A percentile compares a stretch with the other conserved stretches of the same genome.
Conservation (phyloP, 2,797 vertebrate genomes). For the Percopsis omiscomaycus region DNA sequence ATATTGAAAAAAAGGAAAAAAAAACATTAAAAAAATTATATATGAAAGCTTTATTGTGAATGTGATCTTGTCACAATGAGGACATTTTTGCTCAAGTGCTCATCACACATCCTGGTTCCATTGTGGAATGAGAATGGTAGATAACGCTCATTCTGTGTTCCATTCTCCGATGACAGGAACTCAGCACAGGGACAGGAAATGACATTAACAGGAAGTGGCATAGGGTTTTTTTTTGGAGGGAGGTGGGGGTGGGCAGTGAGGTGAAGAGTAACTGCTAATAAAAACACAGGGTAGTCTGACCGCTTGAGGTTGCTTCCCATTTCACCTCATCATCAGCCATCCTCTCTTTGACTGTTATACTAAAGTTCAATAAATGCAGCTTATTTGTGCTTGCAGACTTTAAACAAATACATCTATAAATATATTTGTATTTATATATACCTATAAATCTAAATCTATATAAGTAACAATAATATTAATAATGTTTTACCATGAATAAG, state of each 20-base stretch:
- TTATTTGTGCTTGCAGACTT: constrained; percentile 88
- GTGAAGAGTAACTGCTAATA: constrained; percentile 51
- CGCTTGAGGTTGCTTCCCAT: constrained; percentile 77
- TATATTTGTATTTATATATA: constrained; percentile 81
- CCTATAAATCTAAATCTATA: constrained; percentile 82
- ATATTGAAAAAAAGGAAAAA: constrained; percentile 62
- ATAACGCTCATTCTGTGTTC: constrained; percentile 56
- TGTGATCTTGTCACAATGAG: constrained; percentile 93
- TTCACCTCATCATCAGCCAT: constrained; percentile 83
- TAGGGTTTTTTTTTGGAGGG: not conserved
- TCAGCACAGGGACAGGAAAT: constrained; percentile 70
- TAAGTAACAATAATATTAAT: constrained; percentile 84
- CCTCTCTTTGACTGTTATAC: constrained; percentile 86
- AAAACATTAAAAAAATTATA: constrained; percentile 41
- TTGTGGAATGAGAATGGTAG: constrained; percentile 64
- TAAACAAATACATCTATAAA: constrained; percentile 81
- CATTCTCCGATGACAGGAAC: constrained; percentile 70
- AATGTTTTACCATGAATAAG: constrained; percentile 87
- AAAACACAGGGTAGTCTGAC: constrained; percentile 80
- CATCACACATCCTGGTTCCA: constrained; percentile 80
- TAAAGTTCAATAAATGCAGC: constrained; percentile 87
- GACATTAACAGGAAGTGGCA: constrained; percentile 31
- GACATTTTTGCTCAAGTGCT: constrained; percentile 87
- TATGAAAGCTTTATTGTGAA: constrained; percentile 91
- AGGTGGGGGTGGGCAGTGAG: constrained; percentile 52